These are phyloP conservation scores for Hemibagrus wyckioides DNA, from an alignment of 2,113 vertebrate genomes.

Conservation along the genomic window DNA sequence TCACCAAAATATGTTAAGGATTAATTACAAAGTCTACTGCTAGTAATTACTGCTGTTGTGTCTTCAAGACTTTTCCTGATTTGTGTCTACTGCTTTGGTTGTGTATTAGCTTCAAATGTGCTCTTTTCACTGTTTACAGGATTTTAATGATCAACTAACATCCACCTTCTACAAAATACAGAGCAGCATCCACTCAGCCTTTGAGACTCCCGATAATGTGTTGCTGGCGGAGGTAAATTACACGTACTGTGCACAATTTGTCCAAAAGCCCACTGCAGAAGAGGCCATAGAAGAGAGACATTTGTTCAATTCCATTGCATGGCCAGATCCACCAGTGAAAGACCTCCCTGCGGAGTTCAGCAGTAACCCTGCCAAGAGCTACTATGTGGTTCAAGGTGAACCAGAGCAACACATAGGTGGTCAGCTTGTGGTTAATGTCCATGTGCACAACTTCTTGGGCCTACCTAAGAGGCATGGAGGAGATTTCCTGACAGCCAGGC, in stretches of 20 bases:
- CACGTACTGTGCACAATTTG: constrained; percentile 79
- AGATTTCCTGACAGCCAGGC: constrained; percentile 87
- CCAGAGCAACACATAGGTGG: constrained; percentile 78
- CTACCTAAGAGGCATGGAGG: constrained; percentile 87
- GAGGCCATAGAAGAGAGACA: constrained; percentile 81
- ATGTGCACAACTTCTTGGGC: constrained; percentile 85
- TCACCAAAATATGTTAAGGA: neutral
- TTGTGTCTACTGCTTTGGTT: neutral
- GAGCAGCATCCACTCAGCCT: constrained; percentile 61
- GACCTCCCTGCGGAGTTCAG: constrained; percentile 72
- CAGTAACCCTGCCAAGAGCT: constrained; percentile 82
- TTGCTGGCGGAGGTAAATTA: constrained; percentile 62
- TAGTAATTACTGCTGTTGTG: neutral
- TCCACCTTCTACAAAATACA: no score
- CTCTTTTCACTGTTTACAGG: constrained; percentile 56
- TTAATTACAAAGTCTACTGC: neutral
- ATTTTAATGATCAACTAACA: constrained; percentile 67
- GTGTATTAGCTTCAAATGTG: neutral
- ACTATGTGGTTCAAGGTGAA: constrained; percentile 77
- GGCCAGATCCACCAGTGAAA: constrained; percentile 72
- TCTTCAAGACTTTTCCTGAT: neutral
- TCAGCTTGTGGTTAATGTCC: constrained; percentile 83
- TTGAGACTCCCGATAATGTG: constrained; percentile 36
- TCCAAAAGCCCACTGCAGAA: constrained; percentile 74
- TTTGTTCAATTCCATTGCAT: constrained; percentile 79